These are phyloP conservation scores for Mus minutoides DNA, from an alignment of 2,797 vertebrate genomes.

Conservation along the genomic window DNA sequence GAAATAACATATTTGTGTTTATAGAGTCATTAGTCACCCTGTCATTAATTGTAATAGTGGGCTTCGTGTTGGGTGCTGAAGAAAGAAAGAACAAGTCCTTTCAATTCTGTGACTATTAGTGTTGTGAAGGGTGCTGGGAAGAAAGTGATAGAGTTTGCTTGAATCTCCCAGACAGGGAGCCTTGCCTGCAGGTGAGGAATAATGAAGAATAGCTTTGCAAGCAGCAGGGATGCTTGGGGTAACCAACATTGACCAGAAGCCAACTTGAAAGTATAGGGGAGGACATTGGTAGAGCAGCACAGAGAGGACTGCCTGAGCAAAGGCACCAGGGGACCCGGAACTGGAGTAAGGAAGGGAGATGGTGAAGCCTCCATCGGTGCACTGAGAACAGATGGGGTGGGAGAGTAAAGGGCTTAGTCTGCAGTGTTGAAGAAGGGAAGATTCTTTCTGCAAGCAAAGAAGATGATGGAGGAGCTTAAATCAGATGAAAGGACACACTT, in stretches of 20 bases:
- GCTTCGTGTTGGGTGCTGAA: neutral
- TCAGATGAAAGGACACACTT: neutral
- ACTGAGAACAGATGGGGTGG: neutral
- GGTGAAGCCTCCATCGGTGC: neutral
- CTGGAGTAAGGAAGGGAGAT: neutral
- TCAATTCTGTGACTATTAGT: neutral
- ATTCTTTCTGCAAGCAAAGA: neutral
- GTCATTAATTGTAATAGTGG: neutral
- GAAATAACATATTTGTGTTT: neutral
- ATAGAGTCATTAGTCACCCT: neutral
- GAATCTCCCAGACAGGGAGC: neutral
- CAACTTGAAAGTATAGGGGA: neutral
- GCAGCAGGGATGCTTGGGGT: neutral
- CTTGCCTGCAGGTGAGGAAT: neutral
- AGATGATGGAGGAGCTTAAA: neutral
- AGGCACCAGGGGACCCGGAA: neutral
- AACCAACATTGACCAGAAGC: neutral
- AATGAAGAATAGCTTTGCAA: neutral
- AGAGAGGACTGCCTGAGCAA: neutral
- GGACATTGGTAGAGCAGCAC: neutral
- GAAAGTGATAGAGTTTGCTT: neutral
- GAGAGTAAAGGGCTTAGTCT: neutral
- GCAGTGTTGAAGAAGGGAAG: neutral
- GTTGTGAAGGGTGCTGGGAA: neutral
- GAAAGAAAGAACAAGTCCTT: slow-evolving; percentile 13